Conservation (phyloP, 1,140 invertebrate genomes). For the Drosophila ficusphila region DNA sequence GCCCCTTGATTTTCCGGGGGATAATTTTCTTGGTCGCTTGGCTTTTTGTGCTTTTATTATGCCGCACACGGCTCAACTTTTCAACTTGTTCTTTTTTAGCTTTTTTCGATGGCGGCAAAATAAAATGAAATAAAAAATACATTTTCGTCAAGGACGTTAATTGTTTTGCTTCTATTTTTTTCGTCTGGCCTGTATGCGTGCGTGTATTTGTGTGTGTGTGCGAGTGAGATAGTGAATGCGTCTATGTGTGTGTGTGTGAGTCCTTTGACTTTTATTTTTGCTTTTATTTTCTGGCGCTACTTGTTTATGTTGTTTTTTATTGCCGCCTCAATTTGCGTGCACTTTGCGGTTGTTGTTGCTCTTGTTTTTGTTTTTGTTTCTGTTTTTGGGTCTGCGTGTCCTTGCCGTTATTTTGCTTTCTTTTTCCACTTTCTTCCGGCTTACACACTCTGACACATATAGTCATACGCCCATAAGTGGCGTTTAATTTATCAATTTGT, state of each 20-base stretch:
- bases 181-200: constrained; percentile 40
- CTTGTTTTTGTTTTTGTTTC: constrained; percentile 24
- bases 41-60: constrained; percentile 67
- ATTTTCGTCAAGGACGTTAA: constrained; percentile 82
- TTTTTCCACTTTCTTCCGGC: constrained; percentile 52
- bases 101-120: constrained; percentile 61
- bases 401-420: constrained; percentile 70
- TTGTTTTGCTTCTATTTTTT: constrained; percentile 83
- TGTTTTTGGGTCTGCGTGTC: constrained; percentile 77
- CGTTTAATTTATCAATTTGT: constrained; percentile 82
- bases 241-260: constrained; percentile 31
- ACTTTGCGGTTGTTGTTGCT: constrained; percentile 60
- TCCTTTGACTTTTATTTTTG: constrained; percentile 79
- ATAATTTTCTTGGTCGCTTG: constrained; percentile 67
- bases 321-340: constrained; percentile 76
- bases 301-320: constrained; percentile 74
- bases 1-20: constrained; percentile 5
- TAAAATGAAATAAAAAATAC: constrained; percentile 68
- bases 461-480: constrained; percentile 58
- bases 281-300: constrained; percentile 39
- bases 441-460: neutral
- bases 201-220: constrained; percentile 15
- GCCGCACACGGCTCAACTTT: constrained; percentile 65
- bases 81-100: constrained; percentile 67
- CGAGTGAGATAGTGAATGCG: neutral